A percentile compares a stretch with the other conserved stretches of the same genome.
These are phyloP conservation scores for Andrena bicolor DNA, from an alignment of 2,888 invertebrate genomes.

Conservation along the genomic window DNA sequence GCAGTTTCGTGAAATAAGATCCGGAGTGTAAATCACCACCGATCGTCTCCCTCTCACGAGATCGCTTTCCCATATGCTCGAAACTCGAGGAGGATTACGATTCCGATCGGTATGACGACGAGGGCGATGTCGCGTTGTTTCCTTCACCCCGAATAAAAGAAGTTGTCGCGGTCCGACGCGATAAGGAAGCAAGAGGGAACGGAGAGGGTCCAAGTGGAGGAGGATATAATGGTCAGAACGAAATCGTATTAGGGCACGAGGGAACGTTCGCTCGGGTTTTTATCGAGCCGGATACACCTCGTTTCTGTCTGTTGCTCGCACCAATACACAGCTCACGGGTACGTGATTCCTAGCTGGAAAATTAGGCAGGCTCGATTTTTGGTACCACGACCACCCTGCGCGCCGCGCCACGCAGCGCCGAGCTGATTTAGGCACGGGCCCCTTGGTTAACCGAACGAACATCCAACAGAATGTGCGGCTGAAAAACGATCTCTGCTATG, in stretches of 20 bases:
- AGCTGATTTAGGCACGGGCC: constrained; percentile 51
- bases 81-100: constrained; percentile 75
- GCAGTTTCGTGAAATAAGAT: constrained; percentile 72
- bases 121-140: constrained; percentile 36
- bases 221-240: constrained; percentile 79
- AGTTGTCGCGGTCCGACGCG: constrained; percentile 70
- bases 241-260: constrained; percentile 79
- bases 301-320: constrained; percentile 63
- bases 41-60: constrained; percentile 59
- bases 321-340: constrained; percentile 30
- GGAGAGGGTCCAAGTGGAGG: constrained; percentile 54
- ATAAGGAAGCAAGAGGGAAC: constrained; percentile 60
- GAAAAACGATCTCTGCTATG: constrained; percentile 54
- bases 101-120: constrained; percentile 58
- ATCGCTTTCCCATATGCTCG: constrained; percentile 72
- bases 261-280: constrained; percentile 75
- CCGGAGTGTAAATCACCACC: constrained; percentile 72
- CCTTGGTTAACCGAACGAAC: neutral
- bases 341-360: constrained; percentile 41
- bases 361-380: constrained; percentile 53
- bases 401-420: constrained; percentile 24
- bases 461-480: neutral
- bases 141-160: constrained; percentile 63
- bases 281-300: constrained; percentile 77
- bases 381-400: constrained; percentile 59